Evolutionary conservation across 2,797 vertebrate genomes (phyloP), one percentile per base, ranked within the genome.

Genomic region (Paguma larvata): DNA sequence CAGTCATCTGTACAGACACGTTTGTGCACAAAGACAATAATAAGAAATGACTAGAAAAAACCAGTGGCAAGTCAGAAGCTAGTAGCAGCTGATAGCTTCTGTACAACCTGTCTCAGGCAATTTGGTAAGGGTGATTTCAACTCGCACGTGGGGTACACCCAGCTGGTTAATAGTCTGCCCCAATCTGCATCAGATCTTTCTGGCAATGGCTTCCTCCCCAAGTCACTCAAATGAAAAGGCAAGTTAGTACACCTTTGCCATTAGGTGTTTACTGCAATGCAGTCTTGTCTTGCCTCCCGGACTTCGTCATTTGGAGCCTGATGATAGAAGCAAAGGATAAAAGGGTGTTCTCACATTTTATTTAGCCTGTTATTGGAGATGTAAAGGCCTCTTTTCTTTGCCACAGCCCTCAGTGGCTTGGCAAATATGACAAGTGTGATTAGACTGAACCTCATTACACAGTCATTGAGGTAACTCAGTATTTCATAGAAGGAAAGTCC

Each of bases 131-230:
- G 72, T 89, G 83, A 89, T 87, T 97, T 97, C 94, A 95, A 3
- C 73, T 85, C 53, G 16, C 86, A 91, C 30, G 0, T 82, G 91
- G 94, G 88, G 97, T 96, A 97, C 97, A 93, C 85, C 95, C 97
- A 93, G 94, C 96, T 89, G 96, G 88, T 97, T 97, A 96, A 97
- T 95, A 77, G 91, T 94, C 92, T 86, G 41, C 63, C 96, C 92
- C 88, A 87, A 97, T 95, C 89, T 97, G 97, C 97, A 94, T 97
- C 96, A 96, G 82, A 62, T 67, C 94, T 94, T 94, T 79, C 94
- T 72, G 70, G 83, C 70, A 89, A 73, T 0, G 14, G 88, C 30
- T 82, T 89, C 46, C 75, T 91, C 89, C 70, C 77, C 70, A 38
- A 78, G 70, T 78, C 91, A 78, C 18, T 34, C 83, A 70, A 68